Base-by-base conservation (phyloP, 2,888 invertebrate species). In the Ypsolopha scabrella region DNA sequence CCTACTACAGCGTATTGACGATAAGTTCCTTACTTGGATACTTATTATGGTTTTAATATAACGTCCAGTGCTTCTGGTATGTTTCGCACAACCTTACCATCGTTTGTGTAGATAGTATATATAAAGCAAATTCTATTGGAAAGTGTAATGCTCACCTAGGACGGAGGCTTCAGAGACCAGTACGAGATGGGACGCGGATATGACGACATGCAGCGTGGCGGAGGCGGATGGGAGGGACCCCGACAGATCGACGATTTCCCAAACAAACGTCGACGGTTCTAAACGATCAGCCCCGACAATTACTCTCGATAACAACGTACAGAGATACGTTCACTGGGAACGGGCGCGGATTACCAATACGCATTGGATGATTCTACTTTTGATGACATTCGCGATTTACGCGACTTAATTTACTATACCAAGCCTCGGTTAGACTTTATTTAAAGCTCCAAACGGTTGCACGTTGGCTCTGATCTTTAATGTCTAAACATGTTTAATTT, bases 191-290 rank as follows among this genome's bases (percentile, higher is more conserved):
- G 70, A 62, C 79, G 86, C 68, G 75, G 70, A 60, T 85, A 64
- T 77, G 85, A 85, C 67, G 82, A 83, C 74, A 74, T 77, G 75
- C 78, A 63, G 81, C 80, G 69, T 83, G 83, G 68, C 87, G 24
- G 24, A 24, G 24, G 87, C 67, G 88, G 88, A 71, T 87, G 89
- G 79, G 88, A 88, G 55, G 87, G 87, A 59, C 73, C 79, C 60
- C 85, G 85, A 70, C 88, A 83, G 73, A 76, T 86, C 72, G 90
- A 90, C 59, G 90, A 90, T 81, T 90, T 81, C 75, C 90, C 90
- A 66, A 88, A 88, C 80, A 90, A 90, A 81, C 88, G 90, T 62
- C 88, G 90, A 68, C 90, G 90, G 59, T 90, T 88, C 73, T 90
- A 88, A 83, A 67, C 56, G 54, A 13, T 14, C 43, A 24, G 24